phyloP scores from a whole-genome alignment of 2,113 vertebrate genomes.

The Dermatemys mawii region DNA sequence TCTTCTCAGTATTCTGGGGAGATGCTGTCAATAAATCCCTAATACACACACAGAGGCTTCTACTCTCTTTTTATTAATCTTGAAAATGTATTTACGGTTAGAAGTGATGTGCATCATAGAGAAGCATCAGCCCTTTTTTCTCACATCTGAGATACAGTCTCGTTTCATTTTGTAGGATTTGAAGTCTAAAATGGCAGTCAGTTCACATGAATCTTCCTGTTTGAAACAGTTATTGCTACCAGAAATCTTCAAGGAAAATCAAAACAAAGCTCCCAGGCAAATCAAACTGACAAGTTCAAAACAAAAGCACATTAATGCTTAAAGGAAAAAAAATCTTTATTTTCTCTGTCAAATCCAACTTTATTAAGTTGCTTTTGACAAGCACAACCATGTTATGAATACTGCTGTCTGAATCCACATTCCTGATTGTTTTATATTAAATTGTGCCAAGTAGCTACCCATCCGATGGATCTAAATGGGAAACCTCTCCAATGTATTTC shows the following conservation, averaged over 20 bases:
- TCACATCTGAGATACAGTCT: constrained; percentile 2
- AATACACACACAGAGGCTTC: not conserved
- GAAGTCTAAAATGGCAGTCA: constrained; percentile 62
- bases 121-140: constrained; percentile 1
- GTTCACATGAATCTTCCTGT: constrained; percentile 67
- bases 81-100: constrained; percentile 29
- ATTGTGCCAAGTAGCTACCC: not conserved
- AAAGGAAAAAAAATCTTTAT: not conserved
- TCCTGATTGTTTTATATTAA: constrained; percentile 23
- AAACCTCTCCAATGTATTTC: not conserved
- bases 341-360: constrained; percentile 32
- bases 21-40: constrained; percentile 30
- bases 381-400: constrained; percentile 32
- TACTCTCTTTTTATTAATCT: constrained; percentile 47
- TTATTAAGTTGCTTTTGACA: constrained; percentile 64
- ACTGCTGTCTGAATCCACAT: constrained; percentile 14
- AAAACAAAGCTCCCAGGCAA: constrained; percentile 64
- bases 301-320: constrained; percentile 61
- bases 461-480: not conserved
- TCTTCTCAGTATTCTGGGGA: constrained; percentile 59
- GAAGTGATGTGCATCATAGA: not conserved
- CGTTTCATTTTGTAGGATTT: constrained; percentile 42
- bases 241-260: constrained; percentile 64
- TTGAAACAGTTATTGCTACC: constrained; percentile 55
- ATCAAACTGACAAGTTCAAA: constrained; percentile 67